Evolutionary conservation across 2,113 vertebrate species (phyloP).

Genomic region (Columbina picui): DNA sequence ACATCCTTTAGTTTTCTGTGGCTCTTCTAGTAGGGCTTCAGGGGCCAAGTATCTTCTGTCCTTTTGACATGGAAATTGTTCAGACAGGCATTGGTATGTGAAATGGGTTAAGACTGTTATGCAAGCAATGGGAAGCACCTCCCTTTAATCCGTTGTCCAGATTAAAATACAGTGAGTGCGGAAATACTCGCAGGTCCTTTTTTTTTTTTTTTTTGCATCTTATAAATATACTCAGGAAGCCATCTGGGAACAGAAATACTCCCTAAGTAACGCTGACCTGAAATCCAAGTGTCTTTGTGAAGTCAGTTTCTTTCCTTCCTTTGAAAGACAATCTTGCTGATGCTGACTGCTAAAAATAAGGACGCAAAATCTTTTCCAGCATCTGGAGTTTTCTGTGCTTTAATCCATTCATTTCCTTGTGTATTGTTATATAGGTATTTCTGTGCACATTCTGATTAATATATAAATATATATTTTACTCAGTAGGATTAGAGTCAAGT

Average conservation of each 20-base stretch:
- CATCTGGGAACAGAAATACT: slow-evolving; percentile 66
- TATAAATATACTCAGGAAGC: slow-evolving; percentile 66
- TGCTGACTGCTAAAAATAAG: slow-evolving; percentile 64
- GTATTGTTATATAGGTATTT: slow-evolving; percentile 66
- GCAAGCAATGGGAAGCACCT: slow-evolving; percentile 20
- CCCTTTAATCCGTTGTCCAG: slow-evolving; percentile 48
- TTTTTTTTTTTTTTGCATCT: neutral
- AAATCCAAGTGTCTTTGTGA: slow-evolving; percentile 59
- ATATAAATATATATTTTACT: slow-evolving; percentile 63
- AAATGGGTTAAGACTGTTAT: neutral
- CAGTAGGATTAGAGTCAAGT: slow-evolving; percentile 51
- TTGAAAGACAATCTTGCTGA: slow-evolving; percentile 66
- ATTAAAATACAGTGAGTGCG: slow-evolving; percentile 29
- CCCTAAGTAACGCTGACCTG: slow-evolving; percentile 60
- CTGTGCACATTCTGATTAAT: slow-evolving; percentile 56
- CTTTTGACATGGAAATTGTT: neutral
- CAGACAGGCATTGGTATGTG: neutral
- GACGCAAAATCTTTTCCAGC: slow-evolving; percentile 41
- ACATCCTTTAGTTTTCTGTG: neutral
- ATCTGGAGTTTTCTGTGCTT: slow-evolving; percentile 64
- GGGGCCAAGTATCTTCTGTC: neutral
- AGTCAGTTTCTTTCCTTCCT: slow-evolving; percentile 59
- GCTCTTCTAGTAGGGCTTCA: neutral
- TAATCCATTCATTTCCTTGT: slow-evolving; percentile 61
- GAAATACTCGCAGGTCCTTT: slow-evolving; percentile 23